Conservation (phyloP, 2,888 invertebrate genomes). For the Gymnoscelis rufifasciata region DNA sequence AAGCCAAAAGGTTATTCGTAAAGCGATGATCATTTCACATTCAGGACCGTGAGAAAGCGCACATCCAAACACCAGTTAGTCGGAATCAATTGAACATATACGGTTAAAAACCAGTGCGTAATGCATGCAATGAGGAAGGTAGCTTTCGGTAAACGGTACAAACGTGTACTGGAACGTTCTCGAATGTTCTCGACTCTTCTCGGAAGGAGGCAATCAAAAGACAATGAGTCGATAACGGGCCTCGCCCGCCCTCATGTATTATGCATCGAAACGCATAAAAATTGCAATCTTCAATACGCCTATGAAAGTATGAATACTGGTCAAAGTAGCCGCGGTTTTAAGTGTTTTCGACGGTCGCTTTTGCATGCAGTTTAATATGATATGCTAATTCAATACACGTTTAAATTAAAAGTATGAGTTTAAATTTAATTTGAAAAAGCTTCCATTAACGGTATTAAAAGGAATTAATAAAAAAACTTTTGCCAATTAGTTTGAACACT, state of each 20-base stretch:
- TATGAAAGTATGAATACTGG: conserved; percentile 35
- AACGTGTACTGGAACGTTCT: conserved; percentile 56
- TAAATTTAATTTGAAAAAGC: no score
- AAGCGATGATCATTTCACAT: no score
- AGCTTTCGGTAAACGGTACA: conserved; percentile 68
- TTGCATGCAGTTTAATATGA: no score
- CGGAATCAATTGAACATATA: conserved; percentile 10
- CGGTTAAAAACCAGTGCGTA: conserved; percentile 57
- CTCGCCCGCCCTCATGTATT: conserved; percentile 44
- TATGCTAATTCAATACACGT: no score
- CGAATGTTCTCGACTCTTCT: conserved; percentile 40
- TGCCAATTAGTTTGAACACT: no score
- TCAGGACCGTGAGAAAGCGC: conserved; percentile 18
- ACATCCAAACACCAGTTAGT: conserved; percentile 19
- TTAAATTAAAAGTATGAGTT: no score
- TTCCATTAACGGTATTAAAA: no score
- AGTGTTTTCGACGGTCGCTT: conserved; percentile 14
- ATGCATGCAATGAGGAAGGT: conserved; percentile 66
- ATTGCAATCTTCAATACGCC: conserved; percentile 49
- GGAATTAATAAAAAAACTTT: no score
- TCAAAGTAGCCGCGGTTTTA: conserved; percentile 20
- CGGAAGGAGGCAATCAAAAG: conserved; percentile 67
- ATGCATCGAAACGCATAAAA: conserved; percentile 56
- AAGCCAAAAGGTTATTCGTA: no score
- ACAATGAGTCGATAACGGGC: conserved; percentile 69